A percentile compares a stretch with the other conserved stretches of the same genome.
Evolutionary conservation across 1,140 invertebrate species (phyloP).

Genomic region (Cataglyphis hispanica): DNA sequence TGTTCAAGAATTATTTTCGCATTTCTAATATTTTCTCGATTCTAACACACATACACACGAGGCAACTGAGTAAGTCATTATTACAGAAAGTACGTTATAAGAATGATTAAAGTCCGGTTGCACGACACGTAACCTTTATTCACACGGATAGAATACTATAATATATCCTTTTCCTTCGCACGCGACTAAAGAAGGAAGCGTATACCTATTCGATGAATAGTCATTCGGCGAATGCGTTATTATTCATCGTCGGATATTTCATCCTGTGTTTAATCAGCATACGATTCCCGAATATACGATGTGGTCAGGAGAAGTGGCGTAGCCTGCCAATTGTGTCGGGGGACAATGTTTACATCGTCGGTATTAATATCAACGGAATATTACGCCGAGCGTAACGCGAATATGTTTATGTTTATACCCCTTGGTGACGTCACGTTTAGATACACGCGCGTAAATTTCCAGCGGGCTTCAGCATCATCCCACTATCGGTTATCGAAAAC

Average conservation of each 20-base stretch:
- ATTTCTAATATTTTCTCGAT: not conserved
- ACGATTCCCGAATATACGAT: not conserved
- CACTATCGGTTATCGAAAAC: slow-evolving; percentile 17
- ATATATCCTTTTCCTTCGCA: not conserved
- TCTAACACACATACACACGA: not conserved
- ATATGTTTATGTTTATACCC: not conserved
- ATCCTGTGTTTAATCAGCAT: not conserved
- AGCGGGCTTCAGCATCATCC: slow-evolving; percentile 33
- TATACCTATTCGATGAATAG: slow-evolving; percentile 14
- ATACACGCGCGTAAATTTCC: slow-evolving; percentile 50
- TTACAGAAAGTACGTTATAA: not conserved
- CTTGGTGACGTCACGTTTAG: slow-evolving; percentile 22
- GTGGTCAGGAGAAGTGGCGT: not conserved
- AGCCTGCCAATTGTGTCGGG: slow-evolving; percentile 50
- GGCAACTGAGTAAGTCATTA: not conserved
- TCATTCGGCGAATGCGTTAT: not conserved
- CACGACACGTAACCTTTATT: not conserved
- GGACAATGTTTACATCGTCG: slow-evolving; percentile 47
- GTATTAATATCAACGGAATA: slow-evolving; percentile 59
- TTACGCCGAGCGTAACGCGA: slow-evolving; percentile 1
- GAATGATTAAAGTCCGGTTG: not conserved
- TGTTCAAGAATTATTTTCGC: not conserved
- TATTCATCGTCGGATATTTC: slow-evolving; percentile 4
- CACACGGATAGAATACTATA: not conserved
- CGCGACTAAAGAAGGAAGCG: not conserved